Conservation (phyloP, 2,797 vertebrate genomes). For the Bradypodion pumilum region DNA sequence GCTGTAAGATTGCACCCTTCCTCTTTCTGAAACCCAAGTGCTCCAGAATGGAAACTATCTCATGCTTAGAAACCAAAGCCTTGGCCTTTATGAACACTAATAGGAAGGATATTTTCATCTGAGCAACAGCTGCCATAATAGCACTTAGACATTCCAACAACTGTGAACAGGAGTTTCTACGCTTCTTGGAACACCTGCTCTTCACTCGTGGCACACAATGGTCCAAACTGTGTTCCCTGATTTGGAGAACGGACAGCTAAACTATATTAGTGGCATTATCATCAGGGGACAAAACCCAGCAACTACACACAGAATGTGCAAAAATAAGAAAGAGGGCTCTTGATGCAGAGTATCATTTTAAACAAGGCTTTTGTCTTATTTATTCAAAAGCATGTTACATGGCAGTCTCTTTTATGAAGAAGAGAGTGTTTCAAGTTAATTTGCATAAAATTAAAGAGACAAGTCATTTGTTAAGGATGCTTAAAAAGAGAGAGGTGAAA, state of each 20-base stretch:
- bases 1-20: constrained; percentile 39
- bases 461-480: constrained; percentile 28
- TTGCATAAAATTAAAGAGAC: not conserved
- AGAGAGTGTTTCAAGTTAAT: not conserved
- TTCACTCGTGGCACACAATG: not conserved
- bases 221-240: not conserved
- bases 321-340: constrained; percentile 5
- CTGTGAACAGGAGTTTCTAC: constrained; percentile 36
- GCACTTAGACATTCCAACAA: constrained; percentile 54
- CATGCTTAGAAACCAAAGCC: constrained; percentile 33
- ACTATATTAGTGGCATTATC: too few species aligned
- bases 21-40: constrained; percentile 54
- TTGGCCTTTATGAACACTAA: constrained; percentile 6
- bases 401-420: not conserved
- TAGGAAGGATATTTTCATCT: constrained; percentile 53
- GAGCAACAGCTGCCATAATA: constrained; percentile 64
- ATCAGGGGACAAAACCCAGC: too few species aligned
- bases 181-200: constrained; percentile 21
- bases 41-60: constrained; percentile 37
- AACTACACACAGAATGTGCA: not conserved
- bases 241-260: not conserved
- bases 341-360: not conserved
- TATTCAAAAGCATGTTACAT: not conserved
- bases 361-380: not conserved
- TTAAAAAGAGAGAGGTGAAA: not conserved